These are phyloP conservation scores for Tokudaia tokunoshimensis DNA, from an alignment of 2,797 vertebrate species.

Conservation along the genomic window DNA sequence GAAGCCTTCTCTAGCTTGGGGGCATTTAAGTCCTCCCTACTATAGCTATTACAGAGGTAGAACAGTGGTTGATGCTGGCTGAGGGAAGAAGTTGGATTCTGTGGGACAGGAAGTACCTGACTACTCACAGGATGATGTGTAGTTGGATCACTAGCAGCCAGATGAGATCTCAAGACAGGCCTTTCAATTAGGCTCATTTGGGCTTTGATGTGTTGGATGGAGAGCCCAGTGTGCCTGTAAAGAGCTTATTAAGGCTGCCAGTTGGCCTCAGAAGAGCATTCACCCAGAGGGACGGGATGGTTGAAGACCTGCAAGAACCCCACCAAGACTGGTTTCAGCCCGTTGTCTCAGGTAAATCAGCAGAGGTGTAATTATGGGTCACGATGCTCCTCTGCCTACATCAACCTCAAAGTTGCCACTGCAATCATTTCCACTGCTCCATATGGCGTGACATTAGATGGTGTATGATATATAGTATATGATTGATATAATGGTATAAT, in stretches of 20 bases:
- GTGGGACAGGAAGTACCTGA: background rate
- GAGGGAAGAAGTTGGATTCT: background rate
- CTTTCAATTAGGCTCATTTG: slow-evolving; percentile 39
- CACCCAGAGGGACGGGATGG: background rate
- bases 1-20: background rate
- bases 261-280: background rate
- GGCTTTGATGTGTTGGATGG: slow-evolving; percentile 34
- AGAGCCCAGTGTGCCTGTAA: background rate
- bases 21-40: background rate
- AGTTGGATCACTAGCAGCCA: background rate
- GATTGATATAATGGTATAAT: background rate
- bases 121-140: background rate
- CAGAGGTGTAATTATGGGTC: background rate
- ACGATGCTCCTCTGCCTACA: background rate
- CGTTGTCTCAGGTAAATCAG: background rate
- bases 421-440: background rate
- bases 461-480: background rate
- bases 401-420: background rate
- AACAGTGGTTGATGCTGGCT: background rate
- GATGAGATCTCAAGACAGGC: slow-evolving; percentile 57
- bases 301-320: background rate
- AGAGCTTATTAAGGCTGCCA: background rate
- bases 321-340: background rate
- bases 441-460: background rate
- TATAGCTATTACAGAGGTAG: background rate